Base-by-base conservation (phyloP, 2,888 invertebrate genomes). In the Phragmatobia fuliginosa region DNA sequence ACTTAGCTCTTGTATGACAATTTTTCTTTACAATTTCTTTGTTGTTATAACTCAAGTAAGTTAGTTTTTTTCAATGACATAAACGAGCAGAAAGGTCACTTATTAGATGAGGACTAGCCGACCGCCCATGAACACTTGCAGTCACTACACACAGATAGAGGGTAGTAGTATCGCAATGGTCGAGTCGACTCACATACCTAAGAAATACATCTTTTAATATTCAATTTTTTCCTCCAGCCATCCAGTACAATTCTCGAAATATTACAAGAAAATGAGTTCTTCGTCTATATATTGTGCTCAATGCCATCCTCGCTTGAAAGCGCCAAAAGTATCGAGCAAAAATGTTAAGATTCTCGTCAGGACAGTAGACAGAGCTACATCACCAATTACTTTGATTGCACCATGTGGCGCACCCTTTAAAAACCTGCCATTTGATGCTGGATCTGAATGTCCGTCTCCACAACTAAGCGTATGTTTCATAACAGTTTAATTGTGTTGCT, bases 201-300 rank as follows among this genome's bases (percentile, higher is more conserved):
- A 21, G 7, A 45, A 45, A n/a, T n/a, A 45, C 45, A 2, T 8
- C n/a, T 49, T 60, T 36, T 38, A 7, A 41, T 21, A 0, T 25
- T 45, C 10, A 0, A 33, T 28, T 21, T 52, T 52, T 32, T 32
- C 45, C 16, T 25, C 7, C 49, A 64, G 63, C 18, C 49, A 6
- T 16, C n/a, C 25, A 8, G n/a, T 41, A 11, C 28, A 25, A 25
- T 25, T 25, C 16, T n/a, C 36, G 18, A 38, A 61, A 16, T 61
- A 18, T 38, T 61, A 7, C 3, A 38, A 14, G 5, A 64, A 32
- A 52, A 64, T 64, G 63, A 63, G 49, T 32, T 63, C 49, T 49
- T 21, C 31, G 25, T 64, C 63, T 18, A 5, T 52, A 14, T 14
- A 25, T 33, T 63, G 63, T 49, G 5, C 49, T 6, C 49, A 16